Conservation (phyloP, 1,140 invertebrate genomes). For the Drosophila pallidifrons region DNA sequence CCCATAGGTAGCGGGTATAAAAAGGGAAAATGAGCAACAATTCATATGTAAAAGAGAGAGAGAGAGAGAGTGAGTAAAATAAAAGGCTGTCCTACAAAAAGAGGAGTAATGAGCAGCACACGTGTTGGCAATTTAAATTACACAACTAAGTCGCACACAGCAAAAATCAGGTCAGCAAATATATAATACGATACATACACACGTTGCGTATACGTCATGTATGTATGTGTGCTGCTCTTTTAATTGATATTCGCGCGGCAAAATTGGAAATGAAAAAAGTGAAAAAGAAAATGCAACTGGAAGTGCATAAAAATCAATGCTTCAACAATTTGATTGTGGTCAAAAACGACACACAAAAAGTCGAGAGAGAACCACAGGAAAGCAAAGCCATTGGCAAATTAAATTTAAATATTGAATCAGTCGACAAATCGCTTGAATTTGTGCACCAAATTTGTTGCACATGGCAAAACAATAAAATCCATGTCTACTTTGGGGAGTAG, state of each 20-base stretch:
- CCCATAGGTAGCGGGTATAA: no score
- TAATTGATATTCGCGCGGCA: conserved; percentile 38
- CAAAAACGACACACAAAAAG: background rate
- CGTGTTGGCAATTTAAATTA: conserved; percentile 41
- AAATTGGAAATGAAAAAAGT: conserved; percentile 1
- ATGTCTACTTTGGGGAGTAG: no score
- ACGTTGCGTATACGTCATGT: conserved; percentile 22
- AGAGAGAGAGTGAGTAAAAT: no score
- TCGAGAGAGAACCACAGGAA: background rate
- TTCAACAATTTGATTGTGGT: conserved; percentile 26
- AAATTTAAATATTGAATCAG: conserved; percentile 11
- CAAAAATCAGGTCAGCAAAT: conserved; percentile 30
- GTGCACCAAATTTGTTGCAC: background rate
- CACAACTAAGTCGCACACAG: conserved; percentile 28
- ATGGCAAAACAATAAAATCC: background rate
- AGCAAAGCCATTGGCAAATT: conserved; percentile 13
- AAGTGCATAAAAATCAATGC: conserved; percentile 21
- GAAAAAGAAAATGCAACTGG: background rate
- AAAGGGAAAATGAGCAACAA: conserved; percentile 8
- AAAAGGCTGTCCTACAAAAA: background rate
- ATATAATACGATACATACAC: background rate
- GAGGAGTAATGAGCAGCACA: conserved; percentile 31
- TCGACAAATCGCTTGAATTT: conserved; percentile 5
- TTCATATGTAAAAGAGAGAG: background rate
- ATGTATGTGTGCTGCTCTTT: conserved; percentile 19